A percentile compares a stretch with the other conserved stretches of the same genome.
These are phyloP conservation scores for Heterodera carotae DNA, from an alignment of 1,140 invertebrate species.

Conservation along the genomic window DNA sequence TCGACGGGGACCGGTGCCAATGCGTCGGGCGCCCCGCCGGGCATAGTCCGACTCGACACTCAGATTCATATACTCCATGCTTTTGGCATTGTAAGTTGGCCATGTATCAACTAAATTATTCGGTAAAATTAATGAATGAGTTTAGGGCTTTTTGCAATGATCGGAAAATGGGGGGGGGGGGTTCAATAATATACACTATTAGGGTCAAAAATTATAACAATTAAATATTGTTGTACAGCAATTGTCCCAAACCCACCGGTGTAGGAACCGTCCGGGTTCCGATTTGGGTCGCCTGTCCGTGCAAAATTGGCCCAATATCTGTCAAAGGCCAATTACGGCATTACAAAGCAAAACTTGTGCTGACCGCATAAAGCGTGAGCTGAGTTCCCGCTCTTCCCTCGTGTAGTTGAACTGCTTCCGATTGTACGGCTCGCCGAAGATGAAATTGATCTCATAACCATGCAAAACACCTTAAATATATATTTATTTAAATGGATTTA, in stretches of 20 bases:
- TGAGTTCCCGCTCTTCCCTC: conserved; percentile 79
- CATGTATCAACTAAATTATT: conserved; percentile 71
- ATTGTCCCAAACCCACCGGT: too few relatives aligned
- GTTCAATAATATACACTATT: too few relatives aligned
- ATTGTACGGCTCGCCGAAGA: conserved; percentile 89
- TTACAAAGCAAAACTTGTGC: too few relatives aligned
- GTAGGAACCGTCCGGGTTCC: conserved; percentile 74
- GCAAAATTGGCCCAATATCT: conserved; percentile 79
- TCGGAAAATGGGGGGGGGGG: too few relatives aligned
- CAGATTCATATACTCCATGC: conserved; percentile 82
- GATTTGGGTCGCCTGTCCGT: conserved; percentile 83
- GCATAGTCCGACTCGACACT: conserved; percentile 73
- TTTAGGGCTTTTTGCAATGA: too few relatives aligned
- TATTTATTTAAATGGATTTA: too few relatives aligned
- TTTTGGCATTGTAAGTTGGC: conserved; percentile 81
- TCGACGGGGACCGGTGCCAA: conserved; percentile 80
- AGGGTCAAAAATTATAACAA: too few relatives aligned
- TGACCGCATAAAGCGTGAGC: conserved; percentile 85
- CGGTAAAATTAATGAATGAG: too few relatives aligned
- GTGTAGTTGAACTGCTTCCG: conserved; percentile 75
- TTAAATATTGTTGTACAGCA: too few relatives aligned
- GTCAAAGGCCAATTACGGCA: too few relatives aligned
- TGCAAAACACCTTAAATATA: conserved; percentile 68
- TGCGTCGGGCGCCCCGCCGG: conserved; percentile 69
- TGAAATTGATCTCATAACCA: conserved; percentile 89